Base-by-base conservation (phyloP, 2,113 vertebrate species). In the Vireo altiloquus region DNA sequence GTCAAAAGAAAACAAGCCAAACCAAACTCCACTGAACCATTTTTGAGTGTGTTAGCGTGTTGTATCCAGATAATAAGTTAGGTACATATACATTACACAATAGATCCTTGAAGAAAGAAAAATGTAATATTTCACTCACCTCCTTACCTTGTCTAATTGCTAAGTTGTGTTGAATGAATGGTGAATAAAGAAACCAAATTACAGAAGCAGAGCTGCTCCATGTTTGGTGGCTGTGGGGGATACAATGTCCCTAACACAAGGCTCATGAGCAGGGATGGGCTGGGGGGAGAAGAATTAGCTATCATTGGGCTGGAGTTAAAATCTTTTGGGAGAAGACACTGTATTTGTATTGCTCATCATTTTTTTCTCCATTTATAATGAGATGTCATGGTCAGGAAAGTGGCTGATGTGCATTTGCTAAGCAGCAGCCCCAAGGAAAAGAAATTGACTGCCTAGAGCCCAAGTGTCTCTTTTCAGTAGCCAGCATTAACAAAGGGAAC, bases 351-450 rank as follows among this genome's bases (percentile, higher is more conserved):
- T n/a, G 23, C 44, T 91, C 10, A 16, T 76, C 4, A 50, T 18
- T 90, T 90, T 87, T 53, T 86, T 47, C 53, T 52, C 33, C 31
- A 42, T 92, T 81, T 90, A 14, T 54, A 81, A 89, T 39, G 47
- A 22, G 24, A 44, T 46, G 56, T 37, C 6, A 3, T 39, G 82
- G 57, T 69, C 44, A 61, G 60, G 33, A 40, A 94, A 65, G 87
- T 50, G 40, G 35, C 31, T 91, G 69, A 87, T 60, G 31, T 2
- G 2, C 23, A 30, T 88, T 93, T 91, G 54, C 31, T 61, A 83
- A 93, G 53, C 75, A 94, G 74, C 46, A 83, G 46, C 83, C 89
- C 28, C 25, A 78, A 89, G 50, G 49, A 72, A 95, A 91, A 94
- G 40, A 71, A 78, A 69, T 50, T 69, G 28, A 24, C 56, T 93